These are phyloP conservation scores for Sebastes fasciatus DNA, from an alignment of 2,113 vertebrate species.

Conservation along the genomic window DNA sequence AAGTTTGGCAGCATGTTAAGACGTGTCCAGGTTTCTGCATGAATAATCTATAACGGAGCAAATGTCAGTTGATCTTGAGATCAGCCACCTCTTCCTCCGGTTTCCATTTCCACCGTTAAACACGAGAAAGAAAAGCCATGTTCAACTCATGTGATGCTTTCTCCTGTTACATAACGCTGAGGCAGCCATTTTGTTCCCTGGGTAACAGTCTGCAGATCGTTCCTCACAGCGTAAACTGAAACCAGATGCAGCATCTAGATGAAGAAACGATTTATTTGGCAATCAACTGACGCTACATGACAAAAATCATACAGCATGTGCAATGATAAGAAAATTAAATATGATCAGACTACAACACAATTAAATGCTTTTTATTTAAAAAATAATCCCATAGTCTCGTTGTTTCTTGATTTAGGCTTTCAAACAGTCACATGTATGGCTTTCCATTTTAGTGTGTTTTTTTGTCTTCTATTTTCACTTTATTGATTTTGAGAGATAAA, in stretches of 20 bases:
- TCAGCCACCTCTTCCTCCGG: background rate
- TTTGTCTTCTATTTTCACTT: background rate
- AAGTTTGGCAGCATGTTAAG: background rate
- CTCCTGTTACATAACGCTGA: constrained; percentile 36
- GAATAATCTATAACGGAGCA: background rate
- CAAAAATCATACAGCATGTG: background rate
- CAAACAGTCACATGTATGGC: background rate
- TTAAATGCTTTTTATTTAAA: background rate
- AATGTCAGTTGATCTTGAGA: background rate
- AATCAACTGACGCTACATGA: background rate
- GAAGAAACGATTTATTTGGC: fast-evolving
- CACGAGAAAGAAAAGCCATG: background rate
- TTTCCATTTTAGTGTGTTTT: constrained; percentile 1
- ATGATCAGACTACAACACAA: background rate
- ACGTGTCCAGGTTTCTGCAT: background rate
- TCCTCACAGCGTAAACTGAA: constrained; percentile 12
- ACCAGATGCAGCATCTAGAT: constrained; percentile 12
- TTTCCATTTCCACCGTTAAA: constrained; percentile 6
- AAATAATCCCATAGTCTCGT: background rate
- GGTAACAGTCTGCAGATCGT: background rate
- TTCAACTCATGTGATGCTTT: constrained; percentile 2
- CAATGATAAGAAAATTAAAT: background rate
- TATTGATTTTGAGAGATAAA: background rate
- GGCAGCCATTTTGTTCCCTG: constrained; percentile 56
- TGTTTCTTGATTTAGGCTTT: background rate